Evolutionary conservation across 1,140 invertebrate genomes (phyloP), one percentile per base, ranked within the genome.

Genomic region (Drosophila insularis): DNA sequence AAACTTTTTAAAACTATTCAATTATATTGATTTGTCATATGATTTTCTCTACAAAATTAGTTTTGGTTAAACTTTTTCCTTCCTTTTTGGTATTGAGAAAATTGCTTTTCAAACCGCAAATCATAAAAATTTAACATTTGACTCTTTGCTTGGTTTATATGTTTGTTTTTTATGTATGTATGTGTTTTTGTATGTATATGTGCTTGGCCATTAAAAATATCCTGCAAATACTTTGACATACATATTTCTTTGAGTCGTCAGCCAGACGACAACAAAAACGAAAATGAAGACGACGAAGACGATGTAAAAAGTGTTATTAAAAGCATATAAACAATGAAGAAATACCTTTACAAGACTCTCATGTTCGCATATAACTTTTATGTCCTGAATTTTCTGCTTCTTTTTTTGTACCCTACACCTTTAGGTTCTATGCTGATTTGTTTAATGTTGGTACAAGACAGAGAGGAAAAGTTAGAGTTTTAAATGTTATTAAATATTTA

Each of bases 271-370:
- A 27, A 27, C 27, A 27, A 27, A 27, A 27, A 27, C 5, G 2
- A 27, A 37, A 13, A 35, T 21, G 37, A 37, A 43, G 23, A 40
- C 13, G n/a, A 40, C 37, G 37, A 39, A 1, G 23, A 27, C 23
- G 23, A 76, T 56, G 60, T 85, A 74, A 86, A 86, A 85, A 87
- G 81, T 87, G 74, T 85, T 85, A 78, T 87, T 85, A 85, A 85
- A 86, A 81, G 84, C 78, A 63, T 72, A 81, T 78, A 86, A 81
- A 78, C 62, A 77, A 86, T 78, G 72, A 56, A 56, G 19, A 69
- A 71, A 66, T 53, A 59, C 69, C 59, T 35, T 35, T 46, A 39
- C 17, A 62, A 62, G 54, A 74, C 78, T 21, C 63, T 46, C 32
- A 50, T 27, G 46, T 13, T 50, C 54, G 53, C 43, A 60, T 32